These are phyloP conservation scores for Balaenoptera acutorostrata DNA, from an alignment of 2,113 vertebrate species.

Conservation along the genomic window DNA sequence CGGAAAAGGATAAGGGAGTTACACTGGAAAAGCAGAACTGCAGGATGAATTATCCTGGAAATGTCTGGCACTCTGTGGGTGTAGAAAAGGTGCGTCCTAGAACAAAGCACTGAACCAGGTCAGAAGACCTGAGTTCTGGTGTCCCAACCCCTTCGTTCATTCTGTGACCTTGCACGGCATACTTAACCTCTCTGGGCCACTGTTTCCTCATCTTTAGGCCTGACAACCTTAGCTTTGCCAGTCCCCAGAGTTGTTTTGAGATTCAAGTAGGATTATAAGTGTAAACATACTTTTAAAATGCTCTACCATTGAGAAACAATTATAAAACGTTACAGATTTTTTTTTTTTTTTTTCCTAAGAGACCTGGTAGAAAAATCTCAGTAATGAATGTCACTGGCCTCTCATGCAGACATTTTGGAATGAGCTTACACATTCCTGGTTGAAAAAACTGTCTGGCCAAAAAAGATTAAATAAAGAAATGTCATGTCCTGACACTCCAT, in stretches of 20 bases:
- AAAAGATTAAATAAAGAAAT: conserved; percentile 73
- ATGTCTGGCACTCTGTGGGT: neutral
- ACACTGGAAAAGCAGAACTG: neutral
- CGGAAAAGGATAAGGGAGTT: neutral
- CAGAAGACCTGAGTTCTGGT: neutral
- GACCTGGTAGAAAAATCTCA: conserved; percentile 45
- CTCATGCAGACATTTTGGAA: conserved; percentile 65
- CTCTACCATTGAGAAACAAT: conserved; percentile 22
- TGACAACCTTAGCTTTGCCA: neutral
- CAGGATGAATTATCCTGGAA: neutral
- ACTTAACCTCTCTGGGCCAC: neutral
- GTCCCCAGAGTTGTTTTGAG: conserved; percentile 6
- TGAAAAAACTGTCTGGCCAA: conserved; percentile 68
- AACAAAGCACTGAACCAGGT: neutral
- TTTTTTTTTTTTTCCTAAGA: conserved; percentile 2
- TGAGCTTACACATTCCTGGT: conserved; percentile 65
- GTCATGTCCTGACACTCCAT: conserved; percentile 54
- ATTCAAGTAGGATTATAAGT: neutral
- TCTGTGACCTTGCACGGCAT: neutral
- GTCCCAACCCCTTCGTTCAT: neutral
- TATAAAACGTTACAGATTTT: conserved; percentile 6
- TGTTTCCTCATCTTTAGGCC: neutral
- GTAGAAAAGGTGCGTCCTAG: neutral
- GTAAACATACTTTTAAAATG: conserved; percentile 16
- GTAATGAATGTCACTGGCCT: conserved; percentile 48